These are phyloP conservation scores for Sebastes aleutianus DNA, from an alignment of 2,797 vertebrate species.

Conservation along the genomic window DNA sequence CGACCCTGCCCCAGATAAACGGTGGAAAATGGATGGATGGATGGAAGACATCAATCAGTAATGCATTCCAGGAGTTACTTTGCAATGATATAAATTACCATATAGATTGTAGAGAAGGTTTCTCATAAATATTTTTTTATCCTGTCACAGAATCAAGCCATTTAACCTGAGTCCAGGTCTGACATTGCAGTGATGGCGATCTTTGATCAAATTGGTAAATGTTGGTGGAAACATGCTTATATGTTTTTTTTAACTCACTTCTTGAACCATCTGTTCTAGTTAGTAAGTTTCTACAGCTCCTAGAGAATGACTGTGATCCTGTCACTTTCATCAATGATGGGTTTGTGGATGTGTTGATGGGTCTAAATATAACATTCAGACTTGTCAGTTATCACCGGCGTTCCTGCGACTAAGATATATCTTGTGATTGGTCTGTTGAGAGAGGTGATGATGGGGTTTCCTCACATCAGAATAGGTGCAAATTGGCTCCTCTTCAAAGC, in stretches of 20 bases:
- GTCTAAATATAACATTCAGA: constrained; percentile 5
- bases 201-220: not conserved
- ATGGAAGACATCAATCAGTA: constrained; percentile 14
- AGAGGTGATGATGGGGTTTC: not conserved
- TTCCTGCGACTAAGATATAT: not conserved
- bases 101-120: constrained; percentile 17
- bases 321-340: not conserved
- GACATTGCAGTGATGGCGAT: not conserved
- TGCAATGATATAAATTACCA: constrained; percentile 31
- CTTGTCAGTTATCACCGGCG: not conserved
- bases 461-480: not conserved
- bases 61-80: constrained; percentile 3
- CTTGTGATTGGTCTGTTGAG: not conserved
- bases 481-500: not conserved
- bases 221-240: not conserved
- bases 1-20: not conserved
- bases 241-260: not conserved
- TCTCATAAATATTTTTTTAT: constrained; percentile 13
- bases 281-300: not conserved
- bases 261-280: not conserved
- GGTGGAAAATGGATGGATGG: constrained; percentile 2
- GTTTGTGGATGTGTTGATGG: not conserved
- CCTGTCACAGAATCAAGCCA: not conserved
- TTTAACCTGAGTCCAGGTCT: constrained; percentile 6
- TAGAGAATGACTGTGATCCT: not conserved